Evolutionary conservation across 2,113 vertebrate genomes (phyloP).

Genomic region (Origma solitaria): DNA sequence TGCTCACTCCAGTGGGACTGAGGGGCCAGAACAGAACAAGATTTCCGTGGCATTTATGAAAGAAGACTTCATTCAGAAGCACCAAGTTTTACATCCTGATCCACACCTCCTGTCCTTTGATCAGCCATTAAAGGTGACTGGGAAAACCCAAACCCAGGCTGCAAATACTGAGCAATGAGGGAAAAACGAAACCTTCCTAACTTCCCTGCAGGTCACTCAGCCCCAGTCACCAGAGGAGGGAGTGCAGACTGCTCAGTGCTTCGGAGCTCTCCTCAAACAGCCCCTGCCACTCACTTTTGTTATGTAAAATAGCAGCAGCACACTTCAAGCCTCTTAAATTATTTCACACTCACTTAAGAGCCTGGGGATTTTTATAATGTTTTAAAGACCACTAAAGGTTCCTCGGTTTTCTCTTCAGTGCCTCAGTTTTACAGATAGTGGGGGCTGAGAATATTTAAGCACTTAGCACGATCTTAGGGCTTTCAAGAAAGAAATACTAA

Average conservation of each 20-base stretch:
- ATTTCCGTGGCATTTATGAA: neutral
- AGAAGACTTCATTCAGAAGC: neutral
- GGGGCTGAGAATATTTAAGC: neutral
- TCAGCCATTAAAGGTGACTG: neutral
- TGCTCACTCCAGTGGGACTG: neutral
- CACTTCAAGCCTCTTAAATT: neutral
- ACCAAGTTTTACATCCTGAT: neutral
- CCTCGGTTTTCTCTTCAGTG: neutral
- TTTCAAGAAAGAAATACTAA: conserved; percentile 3
- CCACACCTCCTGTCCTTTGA: neutral
- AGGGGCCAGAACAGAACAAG: neutral
- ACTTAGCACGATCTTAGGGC: neutral
- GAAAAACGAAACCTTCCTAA: neutral
- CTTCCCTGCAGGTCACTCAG: neutral
- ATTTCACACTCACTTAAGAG: neutral
- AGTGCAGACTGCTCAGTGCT: neutral
- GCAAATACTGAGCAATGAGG: neutral
- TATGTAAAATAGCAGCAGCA: neutral
- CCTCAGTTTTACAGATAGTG: neutral
- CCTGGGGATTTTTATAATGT: neutral
- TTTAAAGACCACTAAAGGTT: neutral
- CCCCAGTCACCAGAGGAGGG: neutral
- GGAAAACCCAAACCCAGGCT: neutral
- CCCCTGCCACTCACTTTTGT: neutral
- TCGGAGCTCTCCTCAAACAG: neutral